Base-by-base conservation (phyloP, 2,113 vertebrate genomes). In the Chascanopsetta lugubris region DNA sequence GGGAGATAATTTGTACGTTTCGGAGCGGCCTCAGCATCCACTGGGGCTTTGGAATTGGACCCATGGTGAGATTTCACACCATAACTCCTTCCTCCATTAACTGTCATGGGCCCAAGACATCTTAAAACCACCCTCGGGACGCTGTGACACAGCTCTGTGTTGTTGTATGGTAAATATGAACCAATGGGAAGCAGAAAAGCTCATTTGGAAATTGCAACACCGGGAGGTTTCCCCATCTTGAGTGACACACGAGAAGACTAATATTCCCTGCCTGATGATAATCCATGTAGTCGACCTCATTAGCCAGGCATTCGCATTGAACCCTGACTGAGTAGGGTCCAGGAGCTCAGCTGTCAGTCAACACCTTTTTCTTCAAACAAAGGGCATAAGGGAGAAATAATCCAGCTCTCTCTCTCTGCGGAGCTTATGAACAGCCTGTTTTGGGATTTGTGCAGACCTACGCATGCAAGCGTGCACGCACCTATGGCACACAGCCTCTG, bases 291-390 rank as follows among this genome's bases (percentile, higher is more conserved):
- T 89, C 77, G 72, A 87, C 90, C 86, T 92, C 90, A 92, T 93
- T 92, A 91, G 88, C 87, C 85, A 92, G 84, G 88, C 89, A 91
- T 88, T 83, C 80, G 79, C 82, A 82, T 42, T 93, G 91, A 92
- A 92, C 91, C 85, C 86, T 90, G 73, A 85, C 87, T 85, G 89
- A 87, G 86, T 63, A 65, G 85, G 84, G 85, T 87, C 80, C 68
- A 38, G 75, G 81, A 87, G 72, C 88, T 88, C 70, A 54, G 82
- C 90, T 93, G 90, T 91, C 89, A 93, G 81, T 91, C 91, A 93
- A 85, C 86, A 89, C 82, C 85, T 88, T 86, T 84, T 73, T 71
- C 83, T 84, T 91, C 76, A 88, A 89, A 88, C 87, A 88, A 86
- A 87, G 84, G 70, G 76, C 80, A 90, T 86, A 69, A 30, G 82